These are phyloP conservation scores for Rhinogobius similis DNA, from an alignment of 2,113 vertebrate species.

Conservation along the genomic window DNA sequence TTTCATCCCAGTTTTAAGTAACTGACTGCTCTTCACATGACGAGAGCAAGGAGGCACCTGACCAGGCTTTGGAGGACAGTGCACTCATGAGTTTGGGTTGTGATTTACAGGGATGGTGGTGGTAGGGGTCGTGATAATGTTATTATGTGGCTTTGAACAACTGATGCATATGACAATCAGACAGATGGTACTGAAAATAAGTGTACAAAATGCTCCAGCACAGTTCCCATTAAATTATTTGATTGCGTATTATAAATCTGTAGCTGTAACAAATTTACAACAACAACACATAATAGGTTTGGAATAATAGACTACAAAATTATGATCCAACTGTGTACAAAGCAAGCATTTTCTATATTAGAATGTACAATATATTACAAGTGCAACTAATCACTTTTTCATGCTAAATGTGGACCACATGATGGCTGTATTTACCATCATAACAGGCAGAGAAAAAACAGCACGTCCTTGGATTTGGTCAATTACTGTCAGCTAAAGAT, in stretches of 20 bases:
- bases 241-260: not conserved
- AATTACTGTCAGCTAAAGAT: not conserved
- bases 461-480: conserved; percentile 4
- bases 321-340: not conserved
- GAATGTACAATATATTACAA: not conserved
- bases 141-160: not conserved
- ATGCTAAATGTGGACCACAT: not conserved
- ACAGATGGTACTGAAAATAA: not conserved
- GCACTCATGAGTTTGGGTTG: conserved; percentile 3
- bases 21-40: conserved; percentile 3
- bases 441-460: not conserved
- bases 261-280: not conserved
- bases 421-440: not conserved
- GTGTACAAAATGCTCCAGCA: no score
- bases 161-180: not conserved
- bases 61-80: not conserved
- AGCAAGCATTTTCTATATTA: not conserved
- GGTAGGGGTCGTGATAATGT: conserved; percentile 43
- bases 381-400: not conserved
- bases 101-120: not conserved
- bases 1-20: not conserved
- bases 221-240: not conserved
- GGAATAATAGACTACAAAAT: not conserved
- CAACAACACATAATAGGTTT: not conserved
- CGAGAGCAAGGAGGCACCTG: conserved; percentile 2